Base-by-base conservation (phyloP, 1,140 invertebrate species). In the Bradysia coprophila region DNA sequence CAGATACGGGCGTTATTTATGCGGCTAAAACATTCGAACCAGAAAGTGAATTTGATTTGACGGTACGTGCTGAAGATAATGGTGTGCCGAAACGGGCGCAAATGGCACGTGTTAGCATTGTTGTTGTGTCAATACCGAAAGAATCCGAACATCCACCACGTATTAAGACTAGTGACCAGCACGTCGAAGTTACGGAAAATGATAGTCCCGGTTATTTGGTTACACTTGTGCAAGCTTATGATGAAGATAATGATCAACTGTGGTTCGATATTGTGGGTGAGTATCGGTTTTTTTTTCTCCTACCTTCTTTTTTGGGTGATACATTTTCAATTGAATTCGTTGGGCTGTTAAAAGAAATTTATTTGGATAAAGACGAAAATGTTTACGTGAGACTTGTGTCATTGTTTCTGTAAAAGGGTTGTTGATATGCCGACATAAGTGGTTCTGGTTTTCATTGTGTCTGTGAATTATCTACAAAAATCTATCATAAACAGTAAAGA, bases 211-310 rank as follows among this genome's bases (percentile, higher is more conserved):
- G 85, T 8, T 84, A 84, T 57, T 63, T 90, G 40, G 79, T 94
- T 0, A 69, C 78, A 10, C 65, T 89, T 18, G 70, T 93, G 41
- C 75, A 85, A 50, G 88, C 87, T 0, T 64, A 69, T 6, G 90
- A 94, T 63, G 68, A 73, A 38, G 89, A 95, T 52, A 74, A 75
- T 21, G 84, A 92, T 54, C 68, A 72, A 36, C 60, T 96, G 32
- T 94, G 86, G 81, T 94, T 84, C 57, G 78, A 85, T 50, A 94
- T 95, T 46, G 71, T 81, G 36, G 82, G 86, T 88, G 64, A 71
- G 78, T 71, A 40, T 34, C 34, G 32, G 3, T 16, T 38, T 38
- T 42, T 36, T 21, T 28, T 42, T 34, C n/a, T 3, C 18, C 18
- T 4, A 15, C n/a, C 18, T 3, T 34, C 32, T 16, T 16, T 11